phyloP scores from a whole-genome alignment of 2,113 vertebrate genomes.

The Poecilia latipinna region DNA sequence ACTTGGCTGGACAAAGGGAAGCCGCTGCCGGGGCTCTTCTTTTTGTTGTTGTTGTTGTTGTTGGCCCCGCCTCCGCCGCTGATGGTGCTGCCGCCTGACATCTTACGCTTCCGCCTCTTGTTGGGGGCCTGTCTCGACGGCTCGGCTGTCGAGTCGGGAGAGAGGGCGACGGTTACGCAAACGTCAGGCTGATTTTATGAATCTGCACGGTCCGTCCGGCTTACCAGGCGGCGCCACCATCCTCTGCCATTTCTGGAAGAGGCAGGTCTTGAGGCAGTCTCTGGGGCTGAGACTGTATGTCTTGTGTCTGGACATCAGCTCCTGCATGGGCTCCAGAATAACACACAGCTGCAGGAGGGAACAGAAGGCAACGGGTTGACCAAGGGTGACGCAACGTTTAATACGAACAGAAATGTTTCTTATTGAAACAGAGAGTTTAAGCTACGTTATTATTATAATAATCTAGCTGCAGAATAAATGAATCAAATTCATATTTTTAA shows the following conservation, averaged over 20 bases:
- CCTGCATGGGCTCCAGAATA: conserved; percentile 99
- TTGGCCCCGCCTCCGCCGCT: conserved; percentile 91
- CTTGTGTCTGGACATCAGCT: conserved; percentile 99
- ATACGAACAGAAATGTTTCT: too few relatives aligned
- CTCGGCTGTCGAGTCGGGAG: conserved; percentile 82
- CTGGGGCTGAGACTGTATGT: conserved; percentile 99
- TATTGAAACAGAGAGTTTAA: too few relatives aligned
- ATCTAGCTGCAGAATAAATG: too few relatives aligned
- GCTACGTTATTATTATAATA: too few relatives aligned
- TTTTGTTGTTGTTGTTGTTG: conserved; percentile 98
- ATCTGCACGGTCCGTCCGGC: not conserved
- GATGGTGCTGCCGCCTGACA: conserved; percentile 98
- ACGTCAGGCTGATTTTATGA: not conserved
- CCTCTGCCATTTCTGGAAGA: conserved; percentile 99
- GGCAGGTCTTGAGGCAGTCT: conserved; percentile 98
- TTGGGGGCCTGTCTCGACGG: conserved; percentile 93
- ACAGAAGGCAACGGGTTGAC: not conserved
- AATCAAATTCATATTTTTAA: too few relatives aligned
- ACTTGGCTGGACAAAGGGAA: conserved; percentile 99
- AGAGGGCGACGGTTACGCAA: not conserved
- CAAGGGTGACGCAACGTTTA: not conserved
- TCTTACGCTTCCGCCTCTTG: conserved; percentile 98
- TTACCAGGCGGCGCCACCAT: conserved; percentile 98
- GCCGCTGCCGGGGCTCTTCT: conserved; percentile 96
- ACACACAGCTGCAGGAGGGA: conserved; percentile 90